Evolutionary conservation across 1,140 invertebrate genomes (phyloP).

Genomic region (Bombus difficillimus): DNA sequence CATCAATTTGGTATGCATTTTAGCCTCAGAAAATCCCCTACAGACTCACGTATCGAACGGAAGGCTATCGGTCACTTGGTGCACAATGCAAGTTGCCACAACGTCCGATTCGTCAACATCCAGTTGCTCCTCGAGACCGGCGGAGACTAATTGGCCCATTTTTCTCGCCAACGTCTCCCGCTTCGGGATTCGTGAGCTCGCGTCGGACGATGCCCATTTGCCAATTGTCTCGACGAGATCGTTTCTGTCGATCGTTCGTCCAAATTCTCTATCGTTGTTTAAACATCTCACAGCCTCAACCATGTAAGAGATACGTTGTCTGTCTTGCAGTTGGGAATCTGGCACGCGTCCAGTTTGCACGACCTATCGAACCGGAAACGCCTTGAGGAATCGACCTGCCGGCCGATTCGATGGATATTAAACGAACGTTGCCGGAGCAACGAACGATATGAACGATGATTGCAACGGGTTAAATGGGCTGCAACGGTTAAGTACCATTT

Average conservation of each 20-base stretch:
- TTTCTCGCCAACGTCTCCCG: conserved; percentile 33
- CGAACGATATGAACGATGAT: not conserved
- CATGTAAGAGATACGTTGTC: conserved; percentile 19
- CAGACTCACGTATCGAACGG: not conserved
- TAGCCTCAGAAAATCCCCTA: not conserved
- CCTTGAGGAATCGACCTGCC: not conserved
- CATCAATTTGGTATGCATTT: not conserved
- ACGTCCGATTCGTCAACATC: conserved; percentile 29
- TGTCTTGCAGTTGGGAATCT: not conserved
- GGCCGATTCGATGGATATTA: conserved; percentile 54
- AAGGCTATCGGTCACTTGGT: not conserved
- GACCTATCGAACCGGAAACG: conserved; percentile 32
- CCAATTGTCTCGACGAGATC: conserved; percentile 23
- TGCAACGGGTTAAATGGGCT: not conserved
- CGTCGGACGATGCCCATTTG: conserved; percentile 31
- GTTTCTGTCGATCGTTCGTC: not conserved
- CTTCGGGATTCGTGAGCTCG: not conserved
- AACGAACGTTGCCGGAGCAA: conserved; percentile 6
- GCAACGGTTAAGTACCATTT: not conserved
- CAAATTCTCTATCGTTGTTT: conserved; percentile 21
- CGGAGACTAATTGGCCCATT: conserved; percentile 43
- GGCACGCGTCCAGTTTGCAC: conserved; percentile 19
- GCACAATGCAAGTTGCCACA: conserved; percentile 4
- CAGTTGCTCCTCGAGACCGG: conserved; percentile 19
- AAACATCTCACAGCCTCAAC: conserved; percentile 30